phyloP scores from a whole-genome alignment of 2,888 invertebrate species.

The Seira ritae region DNA sequence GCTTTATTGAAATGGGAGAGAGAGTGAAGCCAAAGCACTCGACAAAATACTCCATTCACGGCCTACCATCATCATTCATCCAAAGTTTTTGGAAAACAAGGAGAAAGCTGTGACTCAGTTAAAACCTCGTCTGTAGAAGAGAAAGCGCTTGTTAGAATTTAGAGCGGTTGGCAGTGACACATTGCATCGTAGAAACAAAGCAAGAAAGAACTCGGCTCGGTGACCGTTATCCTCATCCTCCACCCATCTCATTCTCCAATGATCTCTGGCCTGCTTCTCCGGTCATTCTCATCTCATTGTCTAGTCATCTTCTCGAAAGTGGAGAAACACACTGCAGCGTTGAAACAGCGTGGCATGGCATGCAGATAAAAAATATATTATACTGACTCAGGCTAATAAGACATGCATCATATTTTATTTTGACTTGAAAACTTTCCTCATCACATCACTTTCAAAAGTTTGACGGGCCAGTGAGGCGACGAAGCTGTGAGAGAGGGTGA shows the following conservation, averaged over 20 bases:
- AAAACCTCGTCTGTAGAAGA: background rate
- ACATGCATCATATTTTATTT: slow-evolving; percentile 15
- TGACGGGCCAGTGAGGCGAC: background rate
- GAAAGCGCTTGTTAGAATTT: slow-evolving; percentile 33
- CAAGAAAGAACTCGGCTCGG: background rate
- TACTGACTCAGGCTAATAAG: background rate
- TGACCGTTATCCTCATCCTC: background rate
- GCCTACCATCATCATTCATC: slow-evolving; percentile 18
- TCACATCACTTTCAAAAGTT: slow-evolving; percentile 15
- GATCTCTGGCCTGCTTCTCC: background rate
- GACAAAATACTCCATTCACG: slow-evolving; percentile 6
- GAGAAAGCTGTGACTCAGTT: slow-evolving; percentile 4
- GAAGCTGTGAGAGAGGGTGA: background rate
- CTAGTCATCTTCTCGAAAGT: background rate
- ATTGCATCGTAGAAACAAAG: slow-evolving; percentile 27
- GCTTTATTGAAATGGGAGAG: slow-evolving; percentile 17
- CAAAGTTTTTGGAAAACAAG: slow-evolving; percentile 4
- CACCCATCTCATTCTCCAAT: background rate
- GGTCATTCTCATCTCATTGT: slow-evolving; percentile 17
- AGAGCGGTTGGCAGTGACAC: slow-evolving; percentile 54
- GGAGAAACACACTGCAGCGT: slow-evolving; percentile 4
- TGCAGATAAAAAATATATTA: slow-evolving; percentile 12
- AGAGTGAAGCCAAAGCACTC: slow-evolving; percentile 7
- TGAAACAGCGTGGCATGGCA: background rate
- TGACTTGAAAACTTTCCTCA: slow-evolving; percentile 10